These are phyloP conservation scores for Latheticus oryzae DNA, from an alignment of 2,888 invertebrate genomes.

Conservation along the genomic window DNA sequence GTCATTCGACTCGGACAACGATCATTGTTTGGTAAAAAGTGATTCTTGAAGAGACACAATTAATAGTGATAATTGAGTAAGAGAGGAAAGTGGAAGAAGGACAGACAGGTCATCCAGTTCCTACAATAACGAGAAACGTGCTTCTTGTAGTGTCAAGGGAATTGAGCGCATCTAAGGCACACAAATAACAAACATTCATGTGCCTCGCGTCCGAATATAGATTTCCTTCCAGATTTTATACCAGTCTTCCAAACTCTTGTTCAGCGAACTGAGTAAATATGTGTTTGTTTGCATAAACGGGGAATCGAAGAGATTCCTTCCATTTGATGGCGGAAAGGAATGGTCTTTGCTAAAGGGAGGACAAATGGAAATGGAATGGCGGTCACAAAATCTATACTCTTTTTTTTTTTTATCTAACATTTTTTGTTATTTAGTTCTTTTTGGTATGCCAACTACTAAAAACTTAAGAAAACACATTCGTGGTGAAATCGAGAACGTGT, in stretches of 20 bases:
- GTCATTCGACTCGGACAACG: slow-evolving; percentile 61
- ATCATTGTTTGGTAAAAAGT: slow-evolving; percentile 59
- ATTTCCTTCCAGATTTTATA: slow-evolving; percentile 59
- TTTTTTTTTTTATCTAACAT: too few species aligned
- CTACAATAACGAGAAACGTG: slow-evolving; percentile 60
- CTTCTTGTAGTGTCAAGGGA: slow-evolving; percentile 53
- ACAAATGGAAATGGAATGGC: too few species aligned
- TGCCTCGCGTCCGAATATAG: slow-evolving; percentile 58
- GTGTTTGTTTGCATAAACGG: slow-evolving; percentile 59
- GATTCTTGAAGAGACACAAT: slow-evolving; percentile 21
- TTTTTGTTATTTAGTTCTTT: too few species aligned
- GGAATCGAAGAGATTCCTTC: slow-evolving; percentile 55
- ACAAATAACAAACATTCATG: slow-evolving; percentile 51
- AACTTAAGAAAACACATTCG: slow-evolving; percentile 51
- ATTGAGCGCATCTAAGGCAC: slow-evolving; percentile 58
- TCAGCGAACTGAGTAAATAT: slow-evolving; percentile 59
- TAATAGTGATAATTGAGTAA: slow-evolving; percentile 33
- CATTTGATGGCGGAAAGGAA: slow-evolving; percentile 13
- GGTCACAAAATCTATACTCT: too few species aligned
- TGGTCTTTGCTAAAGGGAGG: too few species aligned
- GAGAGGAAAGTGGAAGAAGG: slow-evolving; percentile 36
- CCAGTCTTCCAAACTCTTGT: slow-evolving; percentile 58
- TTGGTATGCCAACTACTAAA: too few species aligned
- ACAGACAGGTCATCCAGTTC: slow-evolving; percentile 43
- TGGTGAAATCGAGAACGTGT: slow-evolving; percentile 60